These are phyloP conservation scores for Acronicta psi DNA, from an alignment of 2,888 invertebrate species.

Conservation along the genomic window DNA sequence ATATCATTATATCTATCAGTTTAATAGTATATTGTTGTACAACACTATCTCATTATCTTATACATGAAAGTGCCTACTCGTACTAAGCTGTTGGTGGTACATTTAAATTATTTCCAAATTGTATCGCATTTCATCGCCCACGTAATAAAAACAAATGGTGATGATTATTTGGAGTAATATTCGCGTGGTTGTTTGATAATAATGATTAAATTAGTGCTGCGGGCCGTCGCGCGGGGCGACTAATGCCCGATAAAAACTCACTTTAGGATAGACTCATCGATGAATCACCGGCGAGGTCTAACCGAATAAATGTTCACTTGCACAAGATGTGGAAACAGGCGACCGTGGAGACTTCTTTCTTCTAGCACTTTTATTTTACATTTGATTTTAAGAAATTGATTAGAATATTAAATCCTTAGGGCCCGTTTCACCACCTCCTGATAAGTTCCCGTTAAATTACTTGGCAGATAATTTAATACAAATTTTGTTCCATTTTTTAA, in stretches of 20 bases:
- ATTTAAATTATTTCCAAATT: conserved; percentile 40
- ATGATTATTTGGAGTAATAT: conserved; percentile 25
- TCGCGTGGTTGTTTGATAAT: conserved; percentile 19
- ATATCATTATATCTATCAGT: conserved; percentile 32
- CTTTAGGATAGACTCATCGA: conserved; percentile 87
- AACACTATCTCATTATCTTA: conserved; percentile 34
- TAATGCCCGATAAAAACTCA: conserved; percentile 83
- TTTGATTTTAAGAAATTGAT: conserved; percentile 1
- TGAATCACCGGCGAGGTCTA: conserved; percentile 82
- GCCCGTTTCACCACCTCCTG: too few species aligned
- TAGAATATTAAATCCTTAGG: background rate
- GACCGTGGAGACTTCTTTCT: conserved; percentile 72
- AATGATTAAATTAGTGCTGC: conserved; percentile 42
- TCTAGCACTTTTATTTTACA: conserved; percentile 35
- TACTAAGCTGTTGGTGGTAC: conserved; percentile 9
- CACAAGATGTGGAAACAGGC: conserved; percentile 80
- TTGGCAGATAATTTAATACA: too few species aligned
- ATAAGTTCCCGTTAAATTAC: too few species aligned
- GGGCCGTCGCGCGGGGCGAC: conserved; percentile 59
- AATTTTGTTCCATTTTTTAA: too few species aligned
- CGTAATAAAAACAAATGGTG: conserved; percentile 28
- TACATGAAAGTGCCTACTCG: conserved; percentile 25
- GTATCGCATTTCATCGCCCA: conserved; percentile 16
- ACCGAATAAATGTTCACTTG: conserved; percentile 83
- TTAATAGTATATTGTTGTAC: conserved; percentile 29